Conservation (phyloP, 2,888 invertebrate species). For the Pseudococcus longispinus region DNA sequence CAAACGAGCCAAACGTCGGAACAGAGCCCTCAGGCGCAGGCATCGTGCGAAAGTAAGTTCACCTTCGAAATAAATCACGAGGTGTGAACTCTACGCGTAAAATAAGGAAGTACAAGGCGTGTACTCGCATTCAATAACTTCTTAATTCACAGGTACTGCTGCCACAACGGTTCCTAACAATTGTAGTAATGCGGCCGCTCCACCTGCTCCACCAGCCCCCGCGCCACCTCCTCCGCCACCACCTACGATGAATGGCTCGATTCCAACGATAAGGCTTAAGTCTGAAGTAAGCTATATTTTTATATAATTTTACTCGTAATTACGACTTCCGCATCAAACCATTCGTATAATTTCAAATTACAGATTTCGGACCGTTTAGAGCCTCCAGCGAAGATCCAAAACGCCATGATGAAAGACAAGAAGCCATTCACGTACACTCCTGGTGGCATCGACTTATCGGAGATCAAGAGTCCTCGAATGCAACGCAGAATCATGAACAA, state of each 20-base stretch:
- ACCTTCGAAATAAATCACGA: constrained; percentile 7
- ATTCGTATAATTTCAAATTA: neutral
- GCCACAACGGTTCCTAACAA: neutral
- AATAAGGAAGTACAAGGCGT: neutral
- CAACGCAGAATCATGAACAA: constrained; percentile 77
- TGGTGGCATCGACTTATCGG: constrained; percentile 88
- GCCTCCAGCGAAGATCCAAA: constrained; percentile 88
- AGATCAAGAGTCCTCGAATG: constrained; percentile 90
- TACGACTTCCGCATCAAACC: too few species aligned
- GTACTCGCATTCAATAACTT: neutral
- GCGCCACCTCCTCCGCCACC: constrained; percentile 68
- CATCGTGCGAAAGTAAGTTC: constrained; percentile 25
- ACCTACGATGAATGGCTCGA: constrained; percentile 65
- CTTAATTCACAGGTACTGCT: neutral
- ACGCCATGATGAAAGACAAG: constrained; percentile 95
- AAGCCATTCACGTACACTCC: constrained; percentile 97
- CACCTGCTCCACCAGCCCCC: constrained; percentile 49
- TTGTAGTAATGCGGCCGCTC: constrained; percentile 14
- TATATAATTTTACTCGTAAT: neutral
- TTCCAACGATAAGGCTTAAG: constrained; percentile 66
- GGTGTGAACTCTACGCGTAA: neutral
- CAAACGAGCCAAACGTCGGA: constrained; percentile 39
- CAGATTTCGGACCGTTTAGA: constrained; percentile 65
- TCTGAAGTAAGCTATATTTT: constrained; percentile 64
- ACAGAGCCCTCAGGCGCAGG: neutral